Base-by-base conservation (phyloP, 2,797 vertebrate genomes). In the Aldrovandia affinis region DNA sequence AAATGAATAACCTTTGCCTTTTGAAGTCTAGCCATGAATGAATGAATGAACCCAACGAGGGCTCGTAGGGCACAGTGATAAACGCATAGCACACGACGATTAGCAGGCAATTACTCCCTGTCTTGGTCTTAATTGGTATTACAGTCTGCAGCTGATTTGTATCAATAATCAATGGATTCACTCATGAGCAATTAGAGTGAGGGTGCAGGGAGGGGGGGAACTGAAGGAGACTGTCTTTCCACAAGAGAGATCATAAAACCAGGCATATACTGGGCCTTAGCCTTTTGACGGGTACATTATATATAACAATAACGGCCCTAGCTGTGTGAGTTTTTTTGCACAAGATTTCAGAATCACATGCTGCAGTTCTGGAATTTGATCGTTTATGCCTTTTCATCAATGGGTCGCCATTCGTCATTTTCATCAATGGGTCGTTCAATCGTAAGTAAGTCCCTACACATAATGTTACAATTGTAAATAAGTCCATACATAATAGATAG, bases 151-250 rank as follows among this genome's bases (percentile, higher is more conserved):
- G 95, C 95, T 92, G 92, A 92, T 91, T 88, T 81, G 88, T 88
- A 87, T 90, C 87, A 86, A 87, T 93, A 93, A 96, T 96, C 95
- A 94, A 95, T 96, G 90, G 87, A 79, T 81, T 89, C 87, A 92
- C 93, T 95, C 88, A 92, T 42, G 81, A 88, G 89, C 92, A 93
- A 95, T 95, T 94, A 92, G 84, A 44, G 54, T 52, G 61, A 44
- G 70, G 22, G 39, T 22, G 70, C 25, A 44, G 22, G 7, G 39
- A 22, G 22, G 22, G 36, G 22, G 42, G 25, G 10, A 0, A 59
- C 50, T 55, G 36, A 80, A 39, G 30, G 18, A 55, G 50, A 80
- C 3, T 36, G 33, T 36, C 30, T 70, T 39, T n/a, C 61, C 10
- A 25, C 20, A 25, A 33, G 65, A 70, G 65, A 70, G 65, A 70